Conservation (phyloP, 2,113 vertebrate species). For the Grammomys dolichurus region DNA sequence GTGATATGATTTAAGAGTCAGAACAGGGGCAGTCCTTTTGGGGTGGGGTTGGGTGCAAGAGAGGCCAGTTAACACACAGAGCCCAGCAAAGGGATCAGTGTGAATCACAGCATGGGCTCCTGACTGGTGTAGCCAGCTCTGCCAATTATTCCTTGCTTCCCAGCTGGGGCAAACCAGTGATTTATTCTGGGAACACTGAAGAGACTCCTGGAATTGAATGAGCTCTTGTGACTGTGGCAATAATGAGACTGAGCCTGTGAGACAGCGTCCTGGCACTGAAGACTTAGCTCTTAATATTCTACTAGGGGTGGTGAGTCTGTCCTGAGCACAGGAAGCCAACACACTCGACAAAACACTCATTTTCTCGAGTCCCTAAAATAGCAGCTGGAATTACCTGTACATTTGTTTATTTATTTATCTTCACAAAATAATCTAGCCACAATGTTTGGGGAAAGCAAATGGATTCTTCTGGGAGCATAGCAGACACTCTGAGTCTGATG, state of each 20-base stretch:
- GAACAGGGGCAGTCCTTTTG: background rate
- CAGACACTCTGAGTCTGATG: background rate
- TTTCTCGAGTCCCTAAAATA: background rate
- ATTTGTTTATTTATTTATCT: background rate
- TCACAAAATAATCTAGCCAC: background rate
- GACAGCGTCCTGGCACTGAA: background rate
- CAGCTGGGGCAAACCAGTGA: background rate
- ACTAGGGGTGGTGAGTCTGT: background rate
- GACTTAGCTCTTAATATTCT: background rate
- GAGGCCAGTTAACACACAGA: background rate
- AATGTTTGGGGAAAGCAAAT: background rate
- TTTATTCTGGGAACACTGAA: slow-evolving; percentile 12
- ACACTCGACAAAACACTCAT: background rate
- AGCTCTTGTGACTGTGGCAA: background rate
- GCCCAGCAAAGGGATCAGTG: background rate
- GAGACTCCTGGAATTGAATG: background rate
- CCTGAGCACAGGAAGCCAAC: background rate
- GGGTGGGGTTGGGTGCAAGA: background rate
- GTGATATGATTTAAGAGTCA: background rate
- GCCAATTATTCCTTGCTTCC: background rate
- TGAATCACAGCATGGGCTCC: background rate
- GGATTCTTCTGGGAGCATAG: background rate
- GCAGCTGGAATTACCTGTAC: background rate
- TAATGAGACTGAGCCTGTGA: background rate
- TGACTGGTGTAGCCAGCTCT: background rate